These are phyloP conservation scores for Cephus cinctus DNA, from an alignment of 1,140 invertebrate species.

Conservation along the genomic window DNA sequence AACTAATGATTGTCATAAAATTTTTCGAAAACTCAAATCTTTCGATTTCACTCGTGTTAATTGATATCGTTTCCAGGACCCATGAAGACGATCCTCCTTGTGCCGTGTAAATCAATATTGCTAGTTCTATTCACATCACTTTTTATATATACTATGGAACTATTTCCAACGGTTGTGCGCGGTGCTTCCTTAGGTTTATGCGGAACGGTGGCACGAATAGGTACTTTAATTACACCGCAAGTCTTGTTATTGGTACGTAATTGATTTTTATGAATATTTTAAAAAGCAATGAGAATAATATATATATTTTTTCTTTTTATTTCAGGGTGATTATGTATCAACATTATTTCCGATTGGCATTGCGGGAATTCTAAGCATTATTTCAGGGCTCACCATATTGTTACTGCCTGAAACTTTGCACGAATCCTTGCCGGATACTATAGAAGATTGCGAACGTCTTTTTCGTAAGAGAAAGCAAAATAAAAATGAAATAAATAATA, in stretches of 20 bases:
- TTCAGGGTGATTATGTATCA: constrained; percentile 17
- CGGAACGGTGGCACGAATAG: constrained; percentile 39
- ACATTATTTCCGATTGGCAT: constrained; percentile 17
- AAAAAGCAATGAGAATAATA: no score
- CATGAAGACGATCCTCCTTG: constrained; percentile 28
- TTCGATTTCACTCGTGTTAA: no score
- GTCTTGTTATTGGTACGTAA: constrained; percentile 39
- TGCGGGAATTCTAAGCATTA: constrained; percentile 39
- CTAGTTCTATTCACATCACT: constrained; percentile 33
- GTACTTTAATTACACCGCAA: constrained; percentile 41
- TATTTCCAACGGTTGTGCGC: constrained; percentile 49
- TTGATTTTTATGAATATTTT: no score
- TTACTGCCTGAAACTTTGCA: constrained; percentile 68
- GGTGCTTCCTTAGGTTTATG: constrained; percentile 44
- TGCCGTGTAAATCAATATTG: constrained; percentile 37
- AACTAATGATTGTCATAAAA: no score
- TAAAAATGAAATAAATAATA: constrained; percentile 17
- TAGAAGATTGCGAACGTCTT: constrained; percentile 60
- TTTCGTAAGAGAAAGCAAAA: constrained; percentile 2
- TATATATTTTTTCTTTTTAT: constrained; percentile 3
- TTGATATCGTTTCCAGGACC: constrained; percentile 34
- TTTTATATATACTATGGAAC: constrained; percentile 42
- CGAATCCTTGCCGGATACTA: constrained; percentile 65
- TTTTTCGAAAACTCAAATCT: no score
- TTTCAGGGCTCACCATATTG: constrained; percentile 60